Percentiles rank a stretch among this genome's conserved stretches.
These are phyloP conservation scores for Portevinia maculata DNA, from an alignment of 2,888 invertebrate species.

Conservation along the genomic window DNA sequence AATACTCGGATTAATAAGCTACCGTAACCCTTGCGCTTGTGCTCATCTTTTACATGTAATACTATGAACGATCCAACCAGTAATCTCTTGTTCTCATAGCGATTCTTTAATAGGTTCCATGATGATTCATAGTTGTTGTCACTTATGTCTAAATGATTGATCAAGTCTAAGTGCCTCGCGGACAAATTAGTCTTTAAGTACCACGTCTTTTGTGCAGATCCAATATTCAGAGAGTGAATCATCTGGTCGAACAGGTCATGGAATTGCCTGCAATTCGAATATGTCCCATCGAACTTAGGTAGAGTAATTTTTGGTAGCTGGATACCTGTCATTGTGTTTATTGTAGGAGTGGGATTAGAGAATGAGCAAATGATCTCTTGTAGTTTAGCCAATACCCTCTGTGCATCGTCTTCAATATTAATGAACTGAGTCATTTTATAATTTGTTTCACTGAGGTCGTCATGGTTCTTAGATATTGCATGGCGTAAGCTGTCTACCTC, in stretches of 20 bases:
- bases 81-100: no score
- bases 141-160: no score
- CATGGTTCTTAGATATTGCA: neutral
- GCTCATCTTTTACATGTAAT: conserved; percentile 68
- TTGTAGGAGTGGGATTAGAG: neutral
- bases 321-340: neutral
- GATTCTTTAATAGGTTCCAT: neutral
- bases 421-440: neutral
- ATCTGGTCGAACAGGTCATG: neutral
- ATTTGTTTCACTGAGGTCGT: neutral
- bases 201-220: neutral
- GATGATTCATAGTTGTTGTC: neutral
- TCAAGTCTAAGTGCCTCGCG: no score
- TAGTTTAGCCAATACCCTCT: neutral
- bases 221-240: neutral
- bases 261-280: neutral
- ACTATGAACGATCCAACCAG: conserved; percentile 1
- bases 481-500: no score
- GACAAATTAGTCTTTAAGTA: no score
- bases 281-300: neutral
- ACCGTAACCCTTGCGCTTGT: conserved; percentile 72
- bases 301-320: neutral
- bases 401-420: conserved; percentile 1
- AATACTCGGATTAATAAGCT: conserved; percentile 65
- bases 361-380: neutral